A percentile compares a stretch with the other conserved stretches of the same genome.
Evolutionary conservation across 2,113 vertebrate species (phyloP).

Genomic region (Erythrocercus mccallii): DNA sequence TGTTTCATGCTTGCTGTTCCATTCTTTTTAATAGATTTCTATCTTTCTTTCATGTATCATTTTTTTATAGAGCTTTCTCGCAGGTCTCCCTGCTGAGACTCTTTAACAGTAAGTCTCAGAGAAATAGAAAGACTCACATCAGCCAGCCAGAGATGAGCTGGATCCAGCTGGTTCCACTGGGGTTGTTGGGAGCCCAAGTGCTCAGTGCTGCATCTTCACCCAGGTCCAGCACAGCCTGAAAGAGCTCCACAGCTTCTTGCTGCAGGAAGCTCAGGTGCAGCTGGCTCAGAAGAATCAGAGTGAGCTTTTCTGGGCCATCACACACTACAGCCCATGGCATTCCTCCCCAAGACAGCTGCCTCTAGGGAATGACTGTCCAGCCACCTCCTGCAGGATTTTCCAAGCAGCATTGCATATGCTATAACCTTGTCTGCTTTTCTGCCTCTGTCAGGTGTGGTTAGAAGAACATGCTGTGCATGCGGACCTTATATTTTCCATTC

Average conservation of each 20-base stretch:
- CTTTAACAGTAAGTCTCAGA: neutral
- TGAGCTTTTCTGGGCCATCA: rapidly evolving
- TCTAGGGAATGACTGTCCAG: neutral
- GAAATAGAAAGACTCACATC: neutral
- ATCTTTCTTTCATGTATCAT: constrained; percentile 12
- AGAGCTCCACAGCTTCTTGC: neutral
- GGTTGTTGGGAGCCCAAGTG: neutral
- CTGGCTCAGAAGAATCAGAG: neutral
- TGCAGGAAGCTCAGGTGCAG: neutral
- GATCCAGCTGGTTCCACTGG: neutral
- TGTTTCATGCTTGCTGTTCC: neutral
- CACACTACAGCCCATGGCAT: neutral
- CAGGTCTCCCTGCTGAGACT: neutral
- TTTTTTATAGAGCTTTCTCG: constrained; percentile 32
- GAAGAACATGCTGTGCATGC: neutral
- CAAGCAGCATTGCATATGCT: neutral
- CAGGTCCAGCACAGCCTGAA: neutral
- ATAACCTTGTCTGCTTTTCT: neutral
- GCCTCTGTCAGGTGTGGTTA: neutral
- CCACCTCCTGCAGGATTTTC: neutral
- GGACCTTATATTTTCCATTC: neutral
- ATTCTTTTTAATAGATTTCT: constrained; percentile 40
- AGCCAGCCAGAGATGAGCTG: neutral
- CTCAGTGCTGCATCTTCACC: neutral
- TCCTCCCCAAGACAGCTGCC: neutral